phyloP scores from a whole-genome alignment of 2,888 invertebrate species.

The Parapristionchus giblindavisi region DNA sequence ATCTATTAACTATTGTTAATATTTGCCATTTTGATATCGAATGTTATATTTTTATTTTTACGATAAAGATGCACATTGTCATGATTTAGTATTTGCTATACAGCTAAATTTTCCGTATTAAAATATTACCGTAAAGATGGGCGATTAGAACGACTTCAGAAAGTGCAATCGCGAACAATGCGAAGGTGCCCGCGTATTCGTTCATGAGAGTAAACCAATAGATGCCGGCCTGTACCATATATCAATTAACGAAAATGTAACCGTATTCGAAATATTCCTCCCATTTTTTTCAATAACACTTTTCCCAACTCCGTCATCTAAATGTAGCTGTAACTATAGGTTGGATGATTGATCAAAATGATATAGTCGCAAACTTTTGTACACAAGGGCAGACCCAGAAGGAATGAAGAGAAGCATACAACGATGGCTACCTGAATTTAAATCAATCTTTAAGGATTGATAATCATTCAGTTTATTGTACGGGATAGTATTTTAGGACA shows the following conservation, averaged over 20 bases:
- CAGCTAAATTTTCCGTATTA: not conserved
- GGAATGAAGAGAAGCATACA: conserved; percentile 23
- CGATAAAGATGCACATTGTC: too few species aligned
- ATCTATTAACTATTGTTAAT: too few species aligned
- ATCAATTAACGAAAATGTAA: not conserved
- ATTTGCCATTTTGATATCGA: not conserved
- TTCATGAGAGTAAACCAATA: conserved; percentile 39
- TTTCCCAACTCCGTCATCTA: too few species aligned
- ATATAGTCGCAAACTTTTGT: conserved; percentile 10
- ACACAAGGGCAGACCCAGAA: conserved; percentile 35
- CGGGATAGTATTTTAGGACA: too few species aligned
- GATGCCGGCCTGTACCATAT: conserved; percentile 32
- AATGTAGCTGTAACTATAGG: not conserved
- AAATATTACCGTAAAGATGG: conserved; percentile 32
- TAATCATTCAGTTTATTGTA: too few species aligned
- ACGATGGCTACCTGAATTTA: conserved; percentile 12
- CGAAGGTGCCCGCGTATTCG: conserved; percentile 33
- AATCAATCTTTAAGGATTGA: too few species aligned
- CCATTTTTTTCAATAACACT: too few species aligned
- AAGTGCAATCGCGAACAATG: conserved; percentile 31
- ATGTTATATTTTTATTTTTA: not conserved
- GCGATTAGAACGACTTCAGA: conserved; percentile 23
- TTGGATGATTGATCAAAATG: not conserved
- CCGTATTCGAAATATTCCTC: not conserved
- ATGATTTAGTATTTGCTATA: too few species aligned